Evolutionary conservation across 2,888 invertebrate species (phyloP), one percentile per base, ranked within the genome.

Genomic region (Eilema sororculum): DNA sequence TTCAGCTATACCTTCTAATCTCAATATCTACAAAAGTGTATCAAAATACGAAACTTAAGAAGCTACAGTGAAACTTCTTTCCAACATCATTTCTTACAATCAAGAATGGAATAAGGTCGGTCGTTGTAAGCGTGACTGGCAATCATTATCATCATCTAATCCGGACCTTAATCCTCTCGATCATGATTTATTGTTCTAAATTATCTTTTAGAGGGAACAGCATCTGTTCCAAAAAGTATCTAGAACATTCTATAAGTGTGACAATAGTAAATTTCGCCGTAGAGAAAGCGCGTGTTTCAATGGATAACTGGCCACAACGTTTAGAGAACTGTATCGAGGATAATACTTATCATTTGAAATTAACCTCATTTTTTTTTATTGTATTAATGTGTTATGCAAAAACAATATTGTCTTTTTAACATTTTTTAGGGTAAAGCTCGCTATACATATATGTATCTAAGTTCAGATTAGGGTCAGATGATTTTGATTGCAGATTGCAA

Each of bases 41-140:
- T 58, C 24, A 58, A 58, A 25, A 57, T 57, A 57, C 58, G 24
- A 58, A 25, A 25, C 58, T 58, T 58, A 25, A 58, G 24, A 58
- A 58, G 13, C 2, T 58, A n/a, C n/a, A 13, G 12, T 6, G 12
- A 58, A 58, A 8, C 58, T 10, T 13, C 25, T 58, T 25, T 25
- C 16, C 24, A 58, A 58, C 25, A 58, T 25, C 58, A 28, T 58
- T 24, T 58, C 16, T 25, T 2, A 58, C 13, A 25, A 58, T 25
- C 28, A 25, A 25, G 58, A 25, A 58, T 58, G 28, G 20, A 28
- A 16, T 16, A 2, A 58, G 6, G 20, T 28, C 28, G 16, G 25
- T 58, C 25, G 0, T 28, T 16, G 5, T 13, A 25, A 28, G 25
- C 58, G 13, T 58, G 25, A 58, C 58, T 58, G 58, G 25, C 58